Percentiles rank a stretch among this genome's conserved stretches.
Evolutionary conservation across 1,140 invertebrate species (phyloP).

Genomic region (Drosophila prosaltans): DNA sequence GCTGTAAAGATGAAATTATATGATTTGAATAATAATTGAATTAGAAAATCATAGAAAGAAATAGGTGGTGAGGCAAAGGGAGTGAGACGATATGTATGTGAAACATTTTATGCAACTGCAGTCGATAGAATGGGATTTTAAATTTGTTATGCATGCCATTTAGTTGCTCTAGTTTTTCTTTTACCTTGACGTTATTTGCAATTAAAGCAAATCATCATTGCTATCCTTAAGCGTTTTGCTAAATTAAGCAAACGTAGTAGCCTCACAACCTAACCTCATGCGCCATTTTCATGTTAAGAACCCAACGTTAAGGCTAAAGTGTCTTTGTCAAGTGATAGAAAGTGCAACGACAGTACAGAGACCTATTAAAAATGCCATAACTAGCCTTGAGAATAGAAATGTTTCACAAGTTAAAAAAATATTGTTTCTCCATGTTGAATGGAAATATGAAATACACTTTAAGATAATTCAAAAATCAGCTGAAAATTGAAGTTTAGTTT

Average conservation of each 20-base stretch:
- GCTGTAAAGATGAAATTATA: slow-evolving; percentile 67
- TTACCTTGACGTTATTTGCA: slow-evolving; percentile 15
- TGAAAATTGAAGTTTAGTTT: not conserved
- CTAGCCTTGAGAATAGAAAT: not conserved
- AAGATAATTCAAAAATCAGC: no score
- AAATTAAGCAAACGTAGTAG: slow-evolving; percentile 14
- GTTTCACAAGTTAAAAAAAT: no score
- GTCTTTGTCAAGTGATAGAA: slow-evolving; percentile 9
- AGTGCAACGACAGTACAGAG: not conserved
- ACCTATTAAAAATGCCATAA: not conserved
- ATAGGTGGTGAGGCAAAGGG: not conserved
- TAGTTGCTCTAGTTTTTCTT: not conserved
- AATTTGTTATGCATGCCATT: not conserved
- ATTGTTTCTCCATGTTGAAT: no score
- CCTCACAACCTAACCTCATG: not conserved
- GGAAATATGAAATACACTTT: no score
- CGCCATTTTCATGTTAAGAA: slow-evolving; percentile 3
- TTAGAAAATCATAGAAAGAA: slow-evolving; percentile 63
- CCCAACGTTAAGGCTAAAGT: slow-evolving; percentile 6
- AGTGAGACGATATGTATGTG: not conserved
- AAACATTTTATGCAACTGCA: not conserved
- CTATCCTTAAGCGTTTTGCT: slow-evolving; percentile 4
- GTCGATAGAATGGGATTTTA: not conserved
- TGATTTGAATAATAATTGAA: slow-evolving; percentile 82
- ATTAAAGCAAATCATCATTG: slow-evolving; percentile 25